phyloP scores from a whole-genome alignment of 1,140 invertebrate genomes.

The Aleiodes sp. region DNA sequence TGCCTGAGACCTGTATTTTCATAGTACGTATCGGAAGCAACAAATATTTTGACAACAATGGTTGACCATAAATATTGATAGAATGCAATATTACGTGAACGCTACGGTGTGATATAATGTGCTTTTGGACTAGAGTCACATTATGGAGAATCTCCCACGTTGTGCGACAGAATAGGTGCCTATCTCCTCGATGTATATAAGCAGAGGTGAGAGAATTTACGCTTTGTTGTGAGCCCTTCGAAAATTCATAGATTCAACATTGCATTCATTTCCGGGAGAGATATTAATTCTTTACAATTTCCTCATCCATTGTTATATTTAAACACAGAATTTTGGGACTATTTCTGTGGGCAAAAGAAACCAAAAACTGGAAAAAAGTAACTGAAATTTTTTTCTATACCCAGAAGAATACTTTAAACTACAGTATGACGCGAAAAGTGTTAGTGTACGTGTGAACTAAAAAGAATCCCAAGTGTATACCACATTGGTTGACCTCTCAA shows the following conservation, averaged over 20 bases:
- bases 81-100: slow-evolving; percentile 27
- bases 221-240: too few species aligned
- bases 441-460: slow-evolving; percentile 12
- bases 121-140: not conserved
- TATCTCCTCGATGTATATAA: not conserved
- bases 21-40: not conserved
- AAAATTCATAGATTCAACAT: too few species aligned
- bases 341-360: too few species aligned
- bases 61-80: slow-evolving; percentile 16
- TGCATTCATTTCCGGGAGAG: too few species aligned
- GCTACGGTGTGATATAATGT: not conserved
- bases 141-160: not conserved
- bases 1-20: not conserved
- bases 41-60: slow-evolving; percentile 34
- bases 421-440: not conserved
- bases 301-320: too few species aligned
- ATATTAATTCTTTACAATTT: too few species aligned
- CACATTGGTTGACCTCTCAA: slow-evolving; percentile 42
- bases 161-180: not conserved
- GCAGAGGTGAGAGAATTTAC: slow-evolving; percentile 11
- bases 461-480: slow-evolving; percentile 33
- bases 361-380: not conserved
- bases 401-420: not conserved
- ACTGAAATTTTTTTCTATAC: not conserved
- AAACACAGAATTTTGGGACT: too few species aligned